These are phyloP conservation scores for Eutrigla gurnardus DNA, from an alignment of 2,797 vertebrate species.

Conservation along the genomic window DNA sequence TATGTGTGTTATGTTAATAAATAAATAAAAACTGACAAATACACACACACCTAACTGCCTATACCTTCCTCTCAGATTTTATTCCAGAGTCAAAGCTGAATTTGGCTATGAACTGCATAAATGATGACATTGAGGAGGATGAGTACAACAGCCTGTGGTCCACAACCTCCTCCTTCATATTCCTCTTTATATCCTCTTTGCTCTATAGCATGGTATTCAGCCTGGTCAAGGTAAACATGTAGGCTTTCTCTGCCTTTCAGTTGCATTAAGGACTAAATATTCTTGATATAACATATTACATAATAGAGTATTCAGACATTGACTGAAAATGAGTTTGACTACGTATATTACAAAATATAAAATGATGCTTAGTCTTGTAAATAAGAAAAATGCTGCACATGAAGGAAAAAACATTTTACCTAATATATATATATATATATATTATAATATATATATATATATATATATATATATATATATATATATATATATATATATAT, in stretches of 20 bases:
- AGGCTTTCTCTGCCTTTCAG: slow-evolving; percentile 5
- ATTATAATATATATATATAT: no score
- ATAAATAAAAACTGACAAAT: not conserved
- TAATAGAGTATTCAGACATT: not conserved
- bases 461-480: no score
- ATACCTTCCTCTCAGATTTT: slow-evolving; percentile 11
- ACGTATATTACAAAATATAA: not conserved
- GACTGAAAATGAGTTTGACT: not conserved
- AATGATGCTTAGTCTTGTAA: not conserved
- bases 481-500: no score
- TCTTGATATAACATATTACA: not conserved
- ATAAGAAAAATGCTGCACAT: not conserved
- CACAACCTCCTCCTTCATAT: slow-evolving; percentile 68
- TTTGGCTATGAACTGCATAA: slow-evolving; percentile 15
- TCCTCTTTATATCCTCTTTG: slow-evolving; percentile 73
- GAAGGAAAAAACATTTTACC: not conserved
- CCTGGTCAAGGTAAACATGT: slow-evolving; percentile 68
- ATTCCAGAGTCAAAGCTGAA: not conserved
- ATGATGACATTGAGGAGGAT: slow-evolving; percentile 45
- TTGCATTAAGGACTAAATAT: not conserved
- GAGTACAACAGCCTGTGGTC: slow-evolving; percentile 73
- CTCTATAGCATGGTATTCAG: slow-evolving; percentile 64
- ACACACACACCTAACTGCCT: slow-evolving; percentile 15
- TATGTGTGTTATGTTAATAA: not conserved
- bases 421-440: no score